phyloP scores from a whole-genome alignment of 2,888 invertebrate species.

The Adelphocoris suturalis region DNA sequence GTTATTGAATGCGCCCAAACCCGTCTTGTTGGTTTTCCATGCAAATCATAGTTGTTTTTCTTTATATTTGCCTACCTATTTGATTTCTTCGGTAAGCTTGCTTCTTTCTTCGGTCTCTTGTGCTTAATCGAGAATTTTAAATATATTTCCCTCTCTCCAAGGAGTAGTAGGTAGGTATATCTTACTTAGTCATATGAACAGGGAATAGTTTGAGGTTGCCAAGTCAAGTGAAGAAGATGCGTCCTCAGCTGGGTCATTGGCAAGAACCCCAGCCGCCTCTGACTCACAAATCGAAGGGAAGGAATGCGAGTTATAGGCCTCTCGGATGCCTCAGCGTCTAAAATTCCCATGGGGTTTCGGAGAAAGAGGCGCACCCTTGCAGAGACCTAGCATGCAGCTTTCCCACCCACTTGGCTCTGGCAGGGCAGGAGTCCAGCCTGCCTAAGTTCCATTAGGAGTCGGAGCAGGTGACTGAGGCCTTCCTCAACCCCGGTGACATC shows the following conservation, averaged over 20 bases:
- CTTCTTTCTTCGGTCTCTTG: no score
- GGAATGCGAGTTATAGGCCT: conserved; percentile 45
- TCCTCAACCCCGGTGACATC: conserved; percentile 45
- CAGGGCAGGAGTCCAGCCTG: background rate
- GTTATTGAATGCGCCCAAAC: no score
- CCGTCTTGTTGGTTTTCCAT: no score
- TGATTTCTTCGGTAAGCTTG: no score
- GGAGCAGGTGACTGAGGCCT: background rate
- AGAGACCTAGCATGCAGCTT: conserved; percentile 5
- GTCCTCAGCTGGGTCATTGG: background rate
- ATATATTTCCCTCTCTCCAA: no score
- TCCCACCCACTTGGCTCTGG: conserved; percentile 11
- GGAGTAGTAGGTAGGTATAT: no score
- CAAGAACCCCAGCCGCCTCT: background rate
- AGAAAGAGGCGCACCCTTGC: conserved; percentile 43
- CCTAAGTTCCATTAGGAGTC: background rate
- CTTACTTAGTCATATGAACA: no score
- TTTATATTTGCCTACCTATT: no score
- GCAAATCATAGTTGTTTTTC: no score
- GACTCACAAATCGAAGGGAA: background rate
- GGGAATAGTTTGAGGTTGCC: no score
- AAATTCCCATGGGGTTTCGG: conserved; percentile 48
- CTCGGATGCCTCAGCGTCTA: conserved; percentile 41
- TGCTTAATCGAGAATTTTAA: no score
- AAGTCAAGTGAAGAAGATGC: background rate